Percentiles rank a stretch among this genome's conserved stretches.
These are phyloP conservation scores for Mungos mungo DNA, from an alignment of 2,113 vertebrate species.

Conservation along the genomic window DNA sequence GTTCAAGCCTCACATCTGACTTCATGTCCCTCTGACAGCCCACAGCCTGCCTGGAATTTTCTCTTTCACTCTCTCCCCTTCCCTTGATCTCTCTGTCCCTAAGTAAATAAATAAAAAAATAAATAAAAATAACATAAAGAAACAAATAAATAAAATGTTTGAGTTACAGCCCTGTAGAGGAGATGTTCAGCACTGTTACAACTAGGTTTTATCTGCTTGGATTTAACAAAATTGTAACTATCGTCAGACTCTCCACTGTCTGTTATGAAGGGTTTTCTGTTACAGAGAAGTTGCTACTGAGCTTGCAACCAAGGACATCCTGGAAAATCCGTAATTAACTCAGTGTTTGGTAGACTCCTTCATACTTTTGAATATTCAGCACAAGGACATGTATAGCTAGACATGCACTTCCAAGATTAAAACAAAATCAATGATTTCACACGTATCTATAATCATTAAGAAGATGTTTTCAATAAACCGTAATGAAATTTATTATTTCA, in stretches of 20 bases:
- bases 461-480: conserved; percentile 60
- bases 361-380: conserved; percentile 30
- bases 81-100: no score
- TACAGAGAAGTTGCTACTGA: background rate
- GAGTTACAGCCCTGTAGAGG: background rate
- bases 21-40: no score
- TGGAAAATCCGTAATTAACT: conserved; percentile 52
- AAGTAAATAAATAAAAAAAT: no score
- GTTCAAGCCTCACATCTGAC: no score
- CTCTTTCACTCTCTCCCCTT: no score
- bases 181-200: background rate
- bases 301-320: background rate
- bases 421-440: conserved; percentile 40
- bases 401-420: conserved; percentile 1
- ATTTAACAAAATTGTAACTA: background rate
- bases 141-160: background rate
- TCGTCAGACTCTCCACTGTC: background rate
- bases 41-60: no score
- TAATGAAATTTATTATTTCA: conserved; percentile 63
- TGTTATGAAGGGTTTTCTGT: background rate
- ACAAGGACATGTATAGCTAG: background rate
- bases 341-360: conserved; percentile 5
- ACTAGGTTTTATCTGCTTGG: background rate
- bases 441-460: conserved; percentile 45
- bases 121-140: no score